phyloP scores from a whole-genome alignment of 2,113 vertebrate species.

The Nycticebus coucang region DNA sequence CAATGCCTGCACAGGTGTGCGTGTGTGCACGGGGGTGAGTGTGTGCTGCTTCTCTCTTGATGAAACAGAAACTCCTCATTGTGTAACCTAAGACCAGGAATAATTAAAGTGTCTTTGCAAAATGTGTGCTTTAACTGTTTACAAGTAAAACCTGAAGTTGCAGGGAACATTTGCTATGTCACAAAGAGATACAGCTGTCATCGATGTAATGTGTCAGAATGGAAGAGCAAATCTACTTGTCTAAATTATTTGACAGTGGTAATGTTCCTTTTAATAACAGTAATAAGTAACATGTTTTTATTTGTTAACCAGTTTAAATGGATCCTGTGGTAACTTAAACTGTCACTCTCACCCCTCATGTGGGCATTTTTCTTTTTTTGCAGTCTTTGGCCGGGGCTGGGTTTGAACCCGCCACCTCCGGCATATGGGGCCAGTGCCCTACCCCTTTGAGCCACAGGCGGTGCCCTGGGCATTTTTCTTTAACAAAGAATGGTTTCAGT shows the following conservation, averaged over 20 bases:
- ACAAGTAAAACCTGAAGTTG: conserved; percentile 74
- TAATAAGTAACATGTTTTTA: conserved; percentile 69
- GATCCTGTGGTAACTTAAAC: conserved; percentile 81
- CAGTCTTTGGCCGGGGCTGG: too few relatives aligned
- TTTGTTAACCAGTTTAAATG: conserved; percentile 83
- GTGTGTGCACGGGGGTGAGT: conserved; percentile 45
- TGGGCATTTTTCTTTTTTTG: conserved; percentile 82
- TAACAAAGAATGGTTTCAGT: conserved; percentile 87
- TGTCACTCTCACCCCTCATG: conserved; percentile 77
- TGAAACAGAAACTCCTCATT: conserved; percentile 77
- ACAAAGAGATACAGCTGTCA: conserved; percentile 72
- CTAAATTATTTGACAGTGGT: conserved; percentile 76
- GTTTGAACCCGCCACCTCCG: too few relatives aligned
- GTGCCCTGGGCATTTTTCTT: conserved; percentile 82
- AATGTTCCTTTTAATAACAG: conserved; percentile 62
- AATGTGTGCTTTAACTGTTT: conserved; percentile 77
- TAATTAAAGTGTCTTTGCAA: conserved; percentile 71
- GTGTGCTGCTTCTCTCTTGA: conserved; percentile 55
- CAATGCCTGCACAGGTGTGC: neutral
- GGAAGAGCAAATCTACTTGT: conserved; percentile 73
- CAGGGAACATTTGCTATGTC: conserved; percentile 64
- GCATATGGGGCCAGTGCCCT: too few relatives aligned
- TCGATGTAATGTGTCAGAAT: conserved; percentile 75
- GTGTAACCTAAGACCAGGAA: conserved; percentile 73
- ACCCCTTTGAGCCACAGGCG: too few relatives aligned